phyloP scores from a whole-genome alignment of 2,113 vertebrate genomes.

The Lophochroa leadbeateri region DNA sequence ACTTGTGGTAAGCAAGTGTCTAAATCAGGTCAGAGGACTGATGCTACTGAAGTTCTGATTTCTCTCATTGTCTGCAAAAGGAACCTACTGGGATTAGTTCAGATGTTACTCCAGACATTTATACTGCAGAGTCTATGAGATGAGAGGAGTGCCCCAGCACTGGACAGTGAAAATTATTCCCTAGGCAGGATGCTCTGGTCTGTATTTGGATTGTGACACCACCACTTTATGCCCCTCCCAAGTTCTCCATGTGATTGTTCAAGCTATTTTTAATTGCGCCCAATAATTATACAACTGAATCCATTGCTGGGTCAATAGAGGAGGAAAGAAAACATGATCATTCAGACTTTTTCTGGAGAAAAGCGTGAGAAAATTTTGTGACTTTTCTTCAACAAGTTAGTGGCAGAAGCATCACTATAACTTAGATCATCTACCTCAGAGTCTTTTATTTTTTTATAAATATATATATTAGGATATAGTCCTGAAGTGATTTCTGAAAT shows the following conservation, averaged over 20 bases:
- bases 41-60: neutral
- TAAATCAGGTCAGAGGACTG: neutral
- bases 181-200: neutral
- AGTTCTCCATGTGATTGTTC: neutral
- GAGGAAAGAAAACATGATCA: neutral
- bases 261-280: neutral
- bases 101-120: neutral
- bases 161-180: neutral
- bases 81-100: neutral
- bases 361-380: neutral
- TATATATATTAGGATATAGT: neutral
- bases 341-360: neutral
- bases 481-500: neutral
- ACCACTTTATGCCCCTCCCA: neutral
- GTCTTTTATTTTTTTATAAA: neutral
- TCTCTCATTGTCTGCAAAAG: neutral
- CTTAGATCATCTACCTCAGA: neutral
- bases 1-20: neutral
- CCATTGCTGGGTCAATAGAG: neutral
- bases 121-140: neutral
- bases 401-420: neutral
- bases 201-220: neutral
- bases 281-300: neutral
- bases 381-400: neutral
- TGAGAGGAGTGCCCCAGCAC: neutral